Evolutionary conservation across 2,797 vertebrate genomes (phyloP).

Genomic region (Pseudotriccus pelzelni): DNA sequence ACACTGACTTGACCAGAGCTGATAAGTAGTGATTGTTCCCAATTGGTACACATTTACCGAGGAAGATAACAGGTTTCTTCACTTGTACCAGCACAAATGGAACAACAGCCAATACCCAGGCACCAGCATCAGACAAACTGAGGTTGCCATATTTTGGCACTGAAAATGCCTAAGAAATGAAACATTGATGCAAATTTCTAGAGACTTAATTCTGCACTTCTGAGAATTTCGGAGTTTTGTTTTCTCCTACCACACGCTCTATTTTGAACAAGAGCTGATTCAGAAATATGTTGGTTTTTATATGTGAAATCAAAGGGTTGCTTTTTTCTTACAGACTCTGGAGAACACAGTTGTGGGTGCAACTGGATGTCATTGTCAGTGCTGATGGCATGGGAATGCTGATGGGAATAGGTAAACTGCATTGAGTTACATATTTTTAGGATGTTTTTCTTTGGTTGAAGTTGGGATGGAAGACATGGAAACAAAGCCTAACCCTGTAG

Average conservation of each 20-base stretch:
- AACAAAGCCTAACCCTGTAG: neutral
- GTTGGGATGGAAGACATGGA: neutral
- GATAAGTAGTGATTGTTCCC: neutral
- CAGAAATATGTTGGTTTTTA: neutral
- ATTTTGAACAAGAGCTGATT: neutral
- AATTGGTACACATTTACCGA: accelerated
- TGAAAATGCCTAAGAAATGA: neutral
- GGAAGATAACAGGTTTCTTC: neutral
- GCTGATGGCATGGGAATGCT: neutral
- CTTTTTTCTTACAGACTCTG: neutral
- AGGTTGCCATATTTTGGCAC: neutral
- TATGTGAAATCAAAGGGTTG: neutral
- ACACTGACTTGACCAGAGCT: neutral
- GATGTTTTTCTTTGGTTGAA: neutral
- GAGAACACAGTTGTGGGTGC: neutral
- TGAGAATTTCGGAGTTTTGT: neutral
- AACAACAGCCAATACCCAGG: neutral
- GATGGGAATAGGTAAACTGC: neutral
- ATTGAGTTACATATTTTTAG: neutral
- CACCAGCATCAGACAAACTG: neutral
- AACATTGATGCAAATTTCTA: neutral
- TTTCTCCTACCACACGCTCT: neutral
- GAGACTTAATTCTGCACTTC: neutral
- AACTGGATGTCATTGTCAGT: neutral
- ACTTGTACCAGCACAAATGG: neutral